phyloP scores from a whole-genome alignment of 2,888 invertebrate species.

The Catocala fraxini region DNA sequence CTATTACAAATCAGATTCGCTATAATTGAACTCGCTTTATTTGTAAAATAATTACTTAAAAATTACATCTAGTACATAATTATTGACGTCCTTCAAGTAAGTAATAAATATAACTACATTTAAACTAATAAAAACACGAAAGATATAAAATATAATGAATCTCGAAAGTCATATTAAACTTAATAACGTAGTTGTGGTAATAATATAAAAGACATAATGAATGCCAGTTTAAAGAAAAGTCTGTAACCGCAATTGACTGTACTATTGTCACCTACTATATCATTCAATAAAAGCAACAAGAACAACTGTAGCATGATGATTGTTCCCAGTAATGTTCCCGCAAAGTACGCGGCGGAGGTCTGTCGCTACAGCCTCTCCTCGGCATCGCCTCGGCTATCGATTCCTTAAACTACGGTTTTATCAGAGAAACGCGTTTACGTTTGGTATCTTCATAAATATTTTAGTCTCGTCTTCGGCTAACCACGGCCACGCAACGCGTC shows the following conservation, averaged over 20 bases:
- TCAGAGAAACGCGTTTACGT: constrained; percentile 44
- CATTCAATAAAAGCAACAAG: constrained; percentile 14
- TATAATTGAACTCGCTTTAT: too few relatives aligned
- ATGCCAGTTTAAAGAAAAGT: not conserved
- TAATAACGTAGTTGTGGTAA: not conserved
- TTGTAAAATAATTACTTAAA: too few relatives aligned
- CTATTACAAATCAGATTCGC: too few relatives aligned
- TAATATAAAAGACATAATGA: not conserved
- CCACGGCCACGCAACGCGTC: constrained; percentile 52
- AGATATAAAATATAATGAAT: too few relatives aligned
- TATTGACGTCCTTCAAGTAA: too few relatives aligned
- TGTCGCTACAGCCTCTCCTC: constrained; percentile 25
- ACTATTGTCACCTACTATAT: constrained; percentile 1
- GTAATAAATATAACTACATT: too few relatives aligned
- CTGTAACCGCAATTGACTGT: not conserved
- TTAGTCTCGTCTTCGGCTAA: constrained; percentile 55
- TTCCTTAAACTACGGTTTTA: constrained; percentile 36
- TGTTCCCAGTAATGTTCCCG: constrained; percentile 23
- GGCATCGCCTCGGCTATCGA: constrained; percentile 30
- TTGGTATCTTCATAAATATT: constrained; percentile 57
- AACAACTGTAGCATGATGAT: constrained; percentile 21
- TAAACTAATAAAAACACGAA: too few relatives aligned
- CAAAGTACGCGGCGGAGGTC: constrained; percentile 25
- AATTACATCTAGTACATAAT: too few relatives aligned
- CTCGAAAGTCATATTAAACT: not conserved